Evolutionary conservation across 1,140 invertebrate genomes (phyloP).

Genomic region (Sweltsa coloradensis): DNA sequence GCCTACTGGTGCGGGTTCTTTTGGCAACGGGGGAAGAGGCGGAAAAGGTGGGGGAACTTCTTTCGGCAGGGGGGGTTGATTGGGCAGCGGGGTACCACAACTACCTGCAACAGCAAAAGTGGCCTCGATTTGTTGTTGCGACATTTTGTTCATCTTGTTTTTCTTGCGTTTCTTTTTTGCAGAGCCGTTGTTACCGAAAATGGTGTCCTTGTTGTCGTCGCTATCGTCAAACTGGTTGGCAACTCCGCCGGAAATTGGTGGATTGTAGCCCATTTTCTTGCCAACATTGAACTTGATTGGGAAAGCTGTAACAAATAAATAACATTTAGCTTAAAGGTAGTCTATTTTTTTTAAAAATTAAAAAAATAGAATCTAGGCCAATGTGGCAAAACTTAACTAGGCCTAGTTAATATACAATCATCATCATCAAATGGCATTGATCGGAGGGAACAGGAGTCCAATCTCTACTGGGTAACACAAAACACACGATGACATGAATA

Average conservation of each 20-base stretch:
- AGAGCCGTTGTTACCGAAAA: slow-evolving; percentile 36
- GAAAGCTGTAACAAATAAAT: slow-evolving; percentile 24
- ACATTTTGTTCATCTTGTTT: slow-evolving; percentile 48
- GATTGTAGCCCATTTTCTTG: slow-evolving; percentile 35
- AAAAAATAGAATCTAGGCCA: too few relatives aligned
- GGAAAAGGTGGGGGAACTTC: slow-evolving; percentile 21
- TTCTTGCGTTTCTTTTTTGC: slow-evolving; percentile 63
- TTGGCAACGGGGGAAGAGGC: slow-evolving; percentile 12
- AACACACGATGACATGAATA: too few relatives aligned
- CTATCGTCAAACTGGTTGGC: not conserved
- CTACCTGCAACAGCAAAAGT: slow-evolving; percentile 35
- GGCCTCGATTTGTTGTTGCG: slow-evolving; percentile 34
- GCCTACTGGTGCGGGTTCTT: slow-evolving; percentile 13
- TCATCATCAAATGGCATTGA: too few relatives aligned
- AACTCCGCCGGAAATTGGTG: not conserved
- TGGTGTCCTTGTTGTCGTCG: not conserved
- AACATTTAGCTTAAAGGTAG: slow-evolving; percentile 8
- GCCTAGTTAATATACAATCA: too few relatives aligned
- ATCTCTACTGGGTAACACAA: too few relatives aligned
- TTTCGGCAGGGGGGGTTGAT: slow-evolving; percentile 24
- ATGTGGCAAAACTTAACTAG: too few relatives aligned
- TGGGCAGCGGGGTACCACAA: slow-evolving; percentile 30
- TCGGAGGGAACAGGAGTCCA: too few relatives aligned
- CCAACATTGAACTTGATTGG: slow-evolving; percentile 43
- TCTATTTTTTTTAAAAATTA: too few relatives aligned